These are phyloP conservation scores for Eremobia ochroleuca DNA, from an alignment of 2,888 invertebrate genomes.

Conservation along the genomic window DNA sequence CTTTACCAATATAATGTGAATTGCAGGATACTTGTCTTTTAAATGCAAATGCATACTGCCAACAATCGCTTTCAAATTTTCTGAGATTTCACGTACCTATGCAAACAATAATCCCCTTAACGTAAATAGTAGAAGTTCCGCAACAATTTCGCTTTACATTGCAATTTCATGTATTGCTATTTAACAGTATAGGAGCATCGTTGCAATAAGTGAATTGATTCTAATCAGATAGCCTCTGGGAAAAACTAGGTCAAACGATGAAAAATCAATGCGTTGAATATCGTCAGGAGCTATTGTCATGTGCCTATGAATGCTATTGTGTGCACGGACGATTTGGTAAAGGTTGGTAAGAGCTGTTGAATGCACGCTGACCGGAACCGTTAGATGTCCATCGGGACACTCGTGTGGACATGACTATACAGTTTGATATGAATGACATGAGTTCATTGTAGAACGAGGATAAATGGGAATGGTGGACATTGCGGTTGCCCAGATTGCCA, in stretches of 20 bases:
- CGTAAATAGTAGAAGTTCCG: conserved; percentile 27
- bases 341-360: conserved; percentile 39
- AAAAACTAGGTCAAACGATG: conserved; percentile 62
- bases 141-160: conserved; percentile 27
- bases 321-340: conserved; percentile 12
- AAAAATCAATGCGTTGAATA: conserved; percentile 58
- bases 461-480: not conserved
- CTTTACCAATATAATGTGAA: not conserved
- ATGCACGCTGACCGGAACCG: conserved; percentile 7
- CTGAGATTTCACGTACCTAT: not conserved
- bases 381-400: conserved; percentile 6
- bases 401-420: not conserved
- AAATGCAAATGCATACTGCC: conserved; percentile 7
- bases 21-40: not conserved
- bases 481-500: not conserved
- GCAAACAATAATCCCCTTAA: conserved; percentile 39
- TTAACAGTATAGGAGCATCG: conserved; percentile 34
- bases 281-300: conserved; percentile 20
- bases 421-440: conserved; percentile 1
- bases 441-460: not conserved
- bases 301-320: conserved; percentile 50
- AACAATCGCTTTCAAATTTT: conserved; percentile 7
- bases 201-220: conserved; percentile 44
- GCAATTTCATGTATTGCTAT: conserved; percentile 42
- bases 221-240: conserved; percentile 57